Base-by-base conservation (phyloP, 2,797 vertebrate species). In the Limnodromus scolopaceus region DNA sequence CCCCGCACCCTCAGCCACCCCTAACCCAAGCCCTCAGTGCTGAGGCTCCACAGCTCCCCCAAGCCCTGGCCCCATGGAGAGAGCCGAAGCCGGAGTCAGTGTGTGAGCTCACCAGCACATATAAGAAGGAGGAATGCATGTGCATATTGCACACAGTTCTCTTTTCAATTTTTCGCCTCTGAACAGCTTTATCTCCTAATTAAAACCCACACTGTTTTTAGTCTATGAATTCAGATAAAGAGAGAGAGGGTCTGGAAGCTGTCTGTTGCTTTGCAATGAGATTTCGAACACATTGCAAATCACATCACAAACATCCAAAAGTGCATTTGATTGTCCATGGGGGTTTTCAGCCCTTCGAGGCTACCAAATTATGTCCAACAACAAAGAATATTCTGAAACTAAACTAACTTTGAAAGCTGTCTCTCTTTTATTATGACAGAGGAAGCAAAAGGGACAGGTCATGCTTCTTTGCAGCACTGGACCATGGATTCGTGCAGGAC, bases 41-140 rank as follows among this genome's bases (percentile, higher is more conserved):
- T 24, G 11, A 51, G 12, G 60, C 24, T 69, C 49, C 5, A 4
- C 34, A 80, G 39, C 55, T 80, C 27, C 4, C 2, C 16, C 49
- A n/a, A 79, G 39, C 10, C 27, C 39, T 0, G 0, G 36, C 7
- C 17, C 25, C 61, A 19, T 0, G 1, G 28, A 16, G 17, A 23
- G 17, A 43, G 18, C 11, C 1, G 0, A 13, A 60, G 58, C n/a
- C 22, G 32, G 27, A 76, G 54, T 20, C 10, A 83, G 18, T 1
- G 0, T 5, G 5, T 39, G 36, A n/a, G 28, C 34, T 66, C 60
- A 38, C 1, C 0, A 65, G 58, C 25, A 54, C 0, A 0, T 36
- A 43, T 25, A 53, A 58, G 63, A 54, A 78, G 70, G 71, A 46
- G 16, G 18, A 86, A 69, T 6, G 20, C 16, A 65, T 1, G 0